phyloP scores from a whole-genome alignment of 2,797 vertebrate species.

The Merluccius polli region DNA sequence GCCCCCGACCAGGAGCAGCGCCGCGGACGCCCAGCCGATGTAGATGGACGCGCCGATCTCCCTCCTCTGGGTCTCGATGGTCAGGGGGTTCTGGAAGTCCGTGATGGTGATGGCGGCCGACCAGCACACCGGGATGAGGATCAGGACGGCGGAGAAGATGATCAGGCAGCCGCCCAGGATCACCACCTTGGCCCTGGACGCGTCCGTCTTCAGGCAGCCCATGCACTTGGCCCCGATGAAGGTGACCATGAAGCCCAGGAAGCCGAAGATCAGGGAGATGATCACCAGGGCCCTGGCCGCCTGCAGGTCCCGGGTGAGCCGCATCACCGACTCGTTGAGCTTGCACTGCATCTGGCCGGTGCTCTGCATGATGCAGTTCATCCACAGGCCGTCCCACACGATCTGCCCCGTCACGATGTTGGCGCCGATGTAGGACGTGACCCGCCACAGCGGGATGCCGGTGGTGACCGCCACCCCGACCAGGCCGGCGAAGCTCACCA shows the following conservation, averaged over 20 bases:
- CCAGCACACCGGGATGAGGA: slow-evolving; percentile 66
- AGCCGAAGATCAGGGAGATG: slow-evolving; percentile 66
- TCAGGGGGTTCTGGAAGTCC: slow-evolving; percentile 53
- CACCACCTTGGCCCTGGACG: slow-evolving; percentile 61
- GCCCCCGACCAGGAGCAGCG: slow-evolving; percentile 61
- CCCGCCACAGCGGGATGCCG: slow-evolving; percentile 76
- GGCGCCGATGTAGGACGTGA: slow-evolving; percentile 70
- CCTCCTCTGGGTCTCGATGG: slow-evolving; percentile 50
- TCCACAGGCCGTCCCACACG: slow-evolving; percentile 80
- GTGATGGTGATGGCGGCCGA: slow-evolving; percentile 62
- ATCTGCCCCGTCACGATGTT: slow-evolving; percentile 77
- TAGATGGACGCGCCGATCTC: slow-evolving; percentile 67
- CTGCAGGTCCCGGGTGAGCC: slow-evolving; percentile 65
- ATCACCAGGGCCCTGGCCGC: slow-evolving; percentile 67
- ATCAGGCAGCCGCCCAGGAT: slow-evolving; percentile 67
- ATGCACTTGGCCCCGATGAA: slow-evolving; percentile 73
- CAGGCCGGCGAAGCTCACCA: slow-evolving; percentile 66
- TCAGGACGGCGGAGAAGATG: slow-evolving; percentile 51
- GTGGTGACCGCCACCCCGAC: slow-evolving; percentile 59
- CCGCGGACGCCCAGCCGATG: slow-evolving; percentile 62
- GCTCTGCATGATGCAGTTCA: slow-evolving; percentile 78
- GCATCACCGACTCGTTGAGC: slow-evolving; percentile 65
- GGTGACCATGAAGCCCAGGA: slow-evolving; percentile 66
- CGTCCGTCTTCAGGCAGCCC: slow-evolving; percentile 62
- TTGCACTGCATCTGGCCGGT: slow-evolving; percentile 81